These are phyloP conservation scores for Rattus norvegicus DNA, from an alignment of 2,113 vertebrate species.

Conservation along the genomic window DNA sequence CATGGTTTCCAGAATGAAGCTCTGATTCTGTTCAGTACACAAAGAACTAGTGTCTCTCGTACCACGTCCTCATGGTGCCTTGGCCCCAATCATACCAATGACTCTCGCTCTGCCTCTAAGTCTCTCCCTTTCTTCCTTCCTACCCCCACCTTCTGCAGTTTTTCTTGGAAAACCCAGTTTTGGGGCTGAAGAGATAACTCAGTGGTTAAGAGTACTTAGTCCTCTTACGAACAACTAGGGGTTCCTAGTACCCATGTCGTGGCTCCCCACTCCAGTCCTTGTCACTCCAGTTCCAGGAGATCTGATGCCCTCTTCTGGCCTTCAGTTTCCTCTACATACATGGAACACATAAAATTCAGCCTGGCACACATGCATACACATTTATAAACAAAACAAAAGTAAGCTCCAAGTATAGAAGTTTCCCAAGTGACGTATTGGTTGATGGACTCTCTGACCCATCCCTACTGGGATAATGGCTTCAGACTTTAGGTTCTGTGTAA, in stretches of 20 bases:
- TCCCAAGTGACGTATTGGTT: neutral
- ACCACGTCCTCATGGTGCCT: neutral
- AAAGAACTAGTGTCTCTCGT: neutral
- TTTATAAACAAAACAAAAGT: neutral
- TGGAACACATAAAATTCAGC: neutral
- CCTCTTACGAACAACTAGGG: neutral
- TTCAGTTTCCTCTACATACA: neutral
- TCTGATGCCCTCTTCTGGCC: neutral
- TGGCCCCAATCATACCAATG: neutral
- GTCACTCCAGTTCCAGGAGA: neutral
- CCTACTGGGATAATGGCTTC: neutral
- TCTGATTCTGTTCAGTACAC: slow-evolving; percentile 24
- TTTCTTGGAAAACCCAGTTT: neutral
- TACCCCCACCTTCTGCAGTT: neutral
- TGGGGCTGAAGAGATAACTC: neutral
- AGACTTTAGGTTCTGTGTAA: neutral
- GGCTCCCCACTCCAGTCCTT: neutral
- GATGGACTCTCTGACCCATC: neutral
- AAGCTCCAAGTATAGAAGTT: neutral
- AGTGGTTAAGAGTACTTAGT: neutral
- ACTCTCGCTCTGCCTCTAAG: neutral
- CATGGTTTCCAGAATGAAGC: slow-evolving; percentile 45
- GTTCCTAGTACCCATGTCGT: neutral
- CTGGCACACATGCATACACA: neutral
- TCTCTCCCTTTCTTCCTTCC: neutral